A percentile compares a stretch with the other conserved stretches of the same genome.
phyloP scores from a whole-genome alignment of 2,113 vertebrate species.

The Xenopus laevis region DNA sequence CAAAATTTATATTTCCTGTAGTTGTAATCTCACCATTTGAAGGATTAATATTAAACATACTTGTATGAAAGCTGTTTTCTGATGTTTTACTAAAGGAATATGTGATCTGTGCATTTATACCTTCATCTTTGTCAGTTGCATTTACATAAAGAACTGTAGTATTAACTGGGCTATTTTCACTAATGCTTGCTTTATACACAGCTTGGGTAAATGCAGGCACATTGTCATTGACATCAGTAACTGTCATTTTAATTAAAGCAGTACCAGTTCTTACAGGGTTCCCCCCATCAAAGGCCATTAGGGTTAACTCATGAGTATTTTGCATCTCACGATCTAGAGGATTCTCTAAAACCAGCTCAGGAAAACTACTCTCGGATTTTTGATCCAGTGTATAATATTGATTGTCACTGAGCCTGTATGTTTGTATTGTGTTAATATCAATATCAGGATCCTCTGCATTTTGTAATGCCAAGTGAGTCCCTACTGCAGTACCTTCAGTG shows the following conservation, averaged over 20 bases:
- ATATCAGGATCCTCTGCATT: conserved; percentile 56
- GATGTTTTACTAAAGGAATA: conserved; percentile 69
- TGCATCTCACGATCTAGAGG: conserved; percentile 55
- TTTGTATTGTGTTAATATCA: conserved; percentile 44
- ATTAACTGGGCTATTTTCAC: conserved; percentile 57
- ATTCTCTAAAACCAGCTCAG: conserved; percentile 55
- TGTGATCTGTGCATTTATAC: conserved; percentile 53
- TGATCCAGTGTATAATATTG: conserved; percentile 55
- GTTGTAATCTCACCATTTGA: conserved; percentile 64
- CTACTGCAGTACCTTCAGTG: conserved; percentile 49
- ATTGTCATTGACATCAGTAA: conserved; percentile 58
- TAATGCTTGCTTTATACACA: conserved; percentile 48
- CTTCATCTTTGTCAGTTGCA: conserved; percentile 61
- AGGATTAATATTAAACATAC: conserved; percentile 63
- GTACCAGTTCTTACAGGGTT: conserved; percentile 56
- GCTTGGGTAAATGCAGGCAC: conserved; percentile 57
- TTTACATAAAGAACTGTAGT: conserved; percentile 49
- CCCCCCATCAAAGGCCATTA: conserved; percentile 66
- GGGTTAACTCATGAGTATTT: conserved; percentile 37
- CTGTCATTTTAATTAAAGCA: conserved; percentile 51
- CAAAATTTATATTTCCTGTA: conserved; percentile 63
- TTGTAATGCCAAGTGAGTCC: conserved; percentile 54
- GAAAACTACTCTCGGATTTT: conserved; percentile 48
- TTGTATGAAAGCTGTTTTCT: conserved; percentile 54
- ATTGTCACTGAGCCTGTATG: conserved; percentile 54